These are phyloP conservation scores for Antennarius striatus DNA, from an alignment of 2,113 vertebrate species.

Conservation along the genomic window DNA sequence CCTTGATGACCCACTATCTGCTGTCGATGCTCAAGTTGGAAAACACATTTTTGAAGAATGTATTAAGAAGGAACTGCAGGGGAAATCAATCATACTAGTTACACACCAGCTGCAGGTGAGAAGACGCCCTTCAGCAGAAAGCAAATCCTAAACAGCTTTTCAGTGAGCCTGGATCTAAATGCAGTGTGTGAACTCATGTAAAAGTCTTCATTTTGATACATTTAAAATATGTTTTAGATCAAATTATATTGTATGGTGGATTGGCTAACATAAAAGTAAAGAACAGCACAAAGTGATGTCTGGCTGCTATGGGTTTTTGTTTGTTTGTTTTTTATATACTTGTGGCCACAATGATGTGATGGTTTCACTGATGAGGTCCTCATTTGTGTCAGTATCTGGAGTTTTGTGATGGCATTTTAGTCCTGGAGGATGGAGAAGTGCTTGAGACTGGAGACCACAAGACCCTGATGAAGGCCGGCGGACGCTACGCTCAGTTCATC, in stretches of 20 bases:
- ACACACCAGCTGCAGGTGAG: constrained; percentile 84
- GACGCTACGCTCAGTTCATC: constrained; percentile 82
- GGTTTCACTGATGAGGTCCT: constrained; percentile 2
- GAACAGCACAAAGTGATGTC: too few relatives aligned
- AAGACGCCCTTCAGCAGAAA: not conserved
- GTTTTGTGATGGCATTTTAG: constrained; percentile 84
- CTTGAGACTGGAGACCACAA: constrained; percentile 81
- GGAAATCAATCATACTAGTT: constrained; percentile 80
- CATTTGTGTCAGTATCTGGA: constrained; percentile 79
- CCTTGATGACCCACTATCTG: constrained; percentile 83
- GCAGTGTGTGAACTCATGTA: too few relatives aligned
- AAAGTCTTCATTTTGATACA: too few relatives aligned
- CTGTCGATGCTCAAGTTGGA: constrained; percentile 81
- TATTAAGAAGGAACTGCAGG: constrained; percentile 76
- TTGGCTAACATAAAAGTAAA: too few relatives aligned
- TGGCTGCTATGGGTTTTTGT: not conserved
- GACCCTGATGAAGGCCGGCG: constrained; percentile 71
- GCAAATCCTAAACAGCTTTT: not conserved
- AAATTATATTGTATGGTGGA: too few relatives aligned
- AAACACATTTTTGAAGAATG: constrained; percentile 83
- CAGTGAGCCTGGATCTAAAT: too few relatives aligned
- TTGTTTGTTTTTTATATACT: not conserved
- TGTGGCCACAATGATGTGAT: not conserved
- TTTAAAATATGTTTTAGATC: too few relatives aligned
- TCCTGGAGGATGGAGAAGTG: constrained; percentile 83